A percentile compares a stretch with the other conserved stretches of the same genome.
Evolutionary conservation across 2,797 vertebrate genomes (phyloP).

Genomic region (Spea hammondii): DNA sequence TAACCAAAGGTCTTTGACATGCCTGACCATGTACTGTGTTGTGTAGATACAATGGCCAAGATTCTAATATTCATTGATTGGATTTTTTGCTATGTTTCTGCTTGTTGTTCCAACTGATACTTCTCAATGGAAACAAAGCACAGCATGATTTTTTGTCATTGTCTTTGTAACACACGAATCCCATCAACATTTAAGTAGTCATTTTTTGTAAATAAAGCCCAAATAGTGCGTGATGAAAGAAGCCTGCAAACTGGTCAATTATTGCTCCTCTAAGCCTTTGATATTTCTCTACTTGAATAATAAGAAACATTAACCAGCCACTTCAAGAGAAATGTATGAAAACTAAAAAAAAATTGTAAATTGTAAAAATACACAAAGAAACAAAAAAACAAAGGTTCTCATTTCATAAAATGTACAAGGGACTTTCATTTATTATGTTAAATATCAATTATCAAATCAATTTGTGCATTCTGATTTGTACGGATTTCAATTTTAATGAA

Average conservation of each 20-base stretch:
- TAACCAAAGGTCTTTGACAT: constrained; percentile 66
- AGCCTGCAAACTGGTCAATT: constrained; percentile 49
- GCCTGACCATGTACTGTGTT: constrained; percentile 51
- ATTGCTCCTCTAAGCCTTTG: constrained; percentile 8
- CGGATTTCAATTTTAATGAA: no score
- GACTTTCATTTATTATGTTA: no score
- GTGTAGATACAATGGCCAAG: constrained; percentile 54
- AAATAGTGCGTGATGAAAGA: constrained; percentile 51
- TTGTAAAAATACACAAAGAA: not conserved
- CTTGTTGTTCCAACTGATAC: constrained; percentile 57
- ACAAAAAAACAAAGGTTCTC: constrained; percentile 36
- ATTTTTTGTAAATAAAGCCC: not conserved
- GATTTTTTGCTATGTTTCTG: constrained; percentile 64
- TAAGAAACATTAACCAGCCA: not conserved
- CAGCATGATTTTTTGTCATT: constrained; percentile 31
- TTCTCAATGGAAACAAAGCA: constrained; percentile 53
- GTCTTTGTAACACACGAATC: not conserved
- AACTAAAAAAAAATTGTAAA: constrained; percentile 16
- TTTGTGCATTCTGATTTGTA: no score
- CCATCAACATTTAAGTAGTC: not conserved
- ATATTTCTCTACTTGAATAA: constrained; percentile 45
- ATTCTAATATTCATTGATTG: constrained; percentile 66
- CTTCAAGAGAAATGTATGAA: not conserved
- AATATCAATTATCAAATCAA: no score
- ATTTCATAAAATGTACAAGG: not conserved